Evolutionary conservation across 2,113 vertebrate genomes (phyloP).

Genomic region (Saimiri boliviensis): DNA sequence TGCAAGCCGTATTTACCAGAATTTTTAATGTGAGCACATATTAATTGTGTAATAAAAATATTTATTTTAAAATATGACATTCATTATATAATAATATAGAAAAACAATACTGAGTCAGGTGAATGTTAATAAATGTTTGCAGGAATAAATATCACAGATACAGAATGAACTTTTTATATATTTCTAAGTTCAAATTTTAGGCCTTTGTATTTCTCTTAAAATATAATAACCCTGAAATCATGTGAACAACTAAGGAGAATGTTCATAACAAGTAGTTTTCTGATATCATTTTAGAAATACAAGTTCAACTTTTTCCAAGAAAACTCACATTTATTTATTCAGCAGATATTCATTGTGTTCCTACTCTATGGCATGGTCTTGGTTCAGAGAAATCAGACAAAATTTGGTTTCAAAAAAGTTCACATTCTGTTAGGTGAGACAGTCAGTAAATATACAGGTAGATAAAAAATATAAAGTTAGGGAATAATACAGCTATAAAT

Average conservation of each 20-base stretch:
- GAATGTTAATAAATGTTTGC: not conserved
- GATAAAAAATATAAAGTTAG: not conserved
- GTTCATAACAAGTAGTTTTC: not conserved
- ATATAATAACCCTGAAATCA: not conserved
- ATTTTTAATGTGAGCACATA: not conserved
- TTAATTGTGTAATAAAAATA: not conserved
- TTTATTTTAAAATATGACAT: not conserved
- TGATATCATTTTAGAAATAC: not conserved
- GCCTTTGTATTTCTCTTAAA: not conserved
- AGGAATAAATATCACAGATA: not conserved
- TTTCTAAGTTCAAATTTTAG: slow-evolving; percentile 17
- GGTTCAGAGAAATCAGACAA: not conserved
- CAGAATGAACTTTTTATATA: not conserved
- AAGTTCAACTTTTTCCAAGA: slow-evolving; percentile 8
- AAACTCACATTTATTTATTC: not conserved
- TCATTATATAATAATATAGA: not conserved
- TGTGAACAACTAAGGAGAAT: not conserved
- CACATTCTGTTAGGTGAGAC: not conserved
- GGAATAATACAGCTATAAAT: not conserved
- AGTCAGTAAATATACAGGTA: not conserved
- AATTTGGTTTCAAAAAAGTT: not conserved
- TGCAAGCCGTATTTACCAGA: not conserved
- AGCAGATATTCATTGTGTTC: not conserved
- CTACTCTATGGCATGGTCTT: not conserved
- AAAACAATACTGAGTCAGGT: not conserved